Evolutionary conservation across 2,113 vertebrate genomes (phyloP).

Genomic region (Poicephalus meyeri): DNA sequence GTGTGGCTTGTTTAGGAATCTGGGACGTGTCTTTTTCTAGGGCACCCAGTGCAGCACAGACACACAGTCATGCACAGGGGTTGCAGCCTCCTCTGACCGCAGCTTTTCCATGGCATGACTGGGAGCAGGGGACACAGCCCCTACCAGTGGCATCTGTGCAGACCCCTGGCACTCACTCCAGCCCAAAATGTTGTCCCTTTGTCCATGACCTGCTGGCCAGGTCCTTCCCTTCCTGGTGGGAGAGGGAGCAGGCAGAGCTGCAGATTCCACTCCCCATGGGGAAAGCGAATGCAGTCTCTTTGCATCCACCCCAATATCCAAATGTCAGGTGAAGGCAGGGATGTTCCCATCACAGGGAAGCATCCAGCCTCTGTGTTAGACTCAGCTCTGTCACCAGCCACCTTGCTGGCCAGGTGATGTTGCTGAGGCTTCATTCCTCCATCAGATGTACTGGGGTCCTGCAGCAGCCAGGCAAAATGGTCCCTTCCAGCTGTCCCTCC

Average conservation of each 20-base stretch:
- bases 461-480: not conserved
- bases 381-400: not conserved
- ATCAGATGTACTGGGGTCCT: not conserved
- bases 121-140: accelerated
- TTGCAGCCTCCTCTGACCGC: not conserved
- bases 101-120: accelerated
- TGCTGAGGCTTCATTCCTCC: not conserved
- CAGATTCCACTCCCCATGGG: accelerated
- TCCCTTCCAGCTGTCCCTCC: not conserved
- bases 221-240: not conserved
- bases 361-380: accelerated
- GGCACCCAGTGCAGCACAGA: not conserved
- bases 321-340: not conserved
- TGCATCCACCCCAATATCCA: not conserved
- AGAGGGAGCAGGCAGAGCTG: not conserved
- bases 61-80: accelerated
- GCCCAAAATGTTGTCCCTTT: not conserved
- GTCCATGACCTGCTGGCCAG: not conserved
- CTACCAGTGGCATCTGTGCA: accelerated
- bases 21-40: not conserved
- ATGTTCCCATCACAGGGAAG: not conserved
- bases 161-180: not conserved
- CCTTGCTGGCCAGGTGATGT: accelerated
- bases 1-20: not conserved
- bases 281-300: accelerated